These are phyloP conservation scores for Meloidogyne floridensis DNA, from an alignment of 1,140 invertebrate species.

Conservation along the genomic window DNA sequence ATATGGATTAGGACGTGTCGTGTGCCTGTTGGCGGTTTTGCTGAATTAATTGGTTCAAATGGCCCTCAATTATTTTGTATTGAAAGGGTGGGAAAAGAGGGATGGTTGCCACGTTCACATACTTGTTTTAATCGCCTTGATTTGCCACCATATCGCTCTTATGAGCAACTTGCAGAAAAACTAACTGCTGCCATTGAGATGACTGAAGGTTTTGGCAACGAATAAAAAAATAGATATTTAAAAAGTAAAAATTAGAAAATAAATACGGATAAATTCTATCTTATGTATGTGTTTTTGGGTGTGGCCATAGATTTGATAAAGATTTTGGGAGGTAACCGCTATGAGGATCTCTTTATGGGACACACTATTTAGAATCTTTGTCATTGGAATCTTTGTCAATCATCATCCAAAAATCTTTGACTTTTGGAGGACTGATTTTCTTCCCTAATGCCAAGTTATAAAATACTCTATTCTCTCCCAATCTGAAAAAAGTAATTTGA, in stretches of 20 bases:
- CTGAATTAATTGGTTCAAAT: slow-evolving; percentile 87
- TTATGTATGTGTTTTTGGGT: background rate
- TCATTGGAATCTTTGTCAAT: too few species aligned
- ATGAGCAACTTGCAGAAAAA: slow-evolving; percentile 93
- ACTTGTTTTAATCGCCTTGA: slow-evolving; percentile 95
- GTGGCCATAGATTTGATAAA: background rate
- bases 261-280: background rate
- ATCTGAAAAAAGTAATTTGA: too few species aligned
- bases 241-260: background rate
- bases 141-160: slow-evolving; percentile 91
- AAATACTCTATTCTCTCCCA: too few species aligned
- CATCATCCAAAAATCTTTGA: too few species aligned
- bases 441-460: too few species aligned
- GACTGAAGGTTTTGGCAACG: slow-evolving; percentile 98
- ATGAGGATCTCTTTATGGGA: too few species aligned
- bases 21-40: slow-evolving; percentile 92
- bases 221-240: slow-evolving; percentile 70
- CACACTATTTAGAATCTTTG: too few species aligned
- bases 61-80: slow-evolving; percentile 98
- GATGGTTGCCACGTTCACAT: slow-evolving; percentile 92
- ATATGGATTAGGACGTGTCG: slow-evolving; percentile 74
- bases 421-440: too few species aligned
- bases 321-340: too few species aligned
- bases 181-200: slow-evolving; percentile 91
- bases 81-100: slow-evolving; percentile 99